A percentile compares a stretch with the other conserved stretches of the same genome.
phyloP scores from a whole-genome alignment of 2,888 invertebrate species.

The Drosophila rubida region DNA sequence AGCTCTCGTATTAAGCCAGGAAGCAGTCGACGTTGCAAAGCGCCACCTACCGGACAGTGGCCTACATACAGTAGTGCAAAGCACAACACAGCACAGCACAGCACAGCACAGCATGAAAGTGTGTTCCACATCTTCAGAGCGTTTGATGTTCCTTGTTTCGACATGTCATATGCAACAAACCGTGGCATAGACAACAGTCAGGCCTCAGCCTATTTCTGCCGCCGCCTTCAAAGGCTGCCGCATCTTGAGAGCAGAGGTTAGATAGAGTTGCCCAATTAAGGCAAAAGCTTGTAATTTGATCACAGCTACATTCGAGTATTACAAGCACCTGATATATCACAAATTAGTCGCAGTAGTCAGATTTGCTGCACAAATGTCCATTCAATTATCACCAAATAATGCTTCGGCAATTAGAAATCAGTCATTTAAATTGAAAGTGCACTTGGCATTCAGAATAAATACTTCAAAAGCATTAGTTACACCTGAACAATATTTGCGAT shows the following conservation, averaged over 20 bases:
- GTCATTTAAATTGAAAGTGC: too few relatives aligned
- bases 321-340: too few relatives aligned
- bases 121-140: slow-evolving; percentile 25
- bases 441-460: too few relatives aligned
- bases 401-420: too few relatives aligned
- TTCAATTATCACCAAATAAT: too few relatives aligned
- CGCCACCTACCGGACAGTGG: slow-evolving; percentile 23
- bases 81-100: not conserved
- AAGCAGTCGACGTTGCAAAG: slow-evolving; percentile 2
- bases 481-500: too few relatives aligned
- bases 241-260: slow-evolving; percentile 7
- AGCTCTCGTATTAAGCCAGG: slow-evolving; percentile 12
- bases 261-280: not conserved
- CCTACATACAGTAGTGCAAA: not conserved
- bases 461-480: too few relatives aligned
- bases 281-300: too few relatives aligned
- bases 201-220: slow-evolving; percentile 25
- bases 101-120: not conserved
- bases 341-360: too few relatives aligned
- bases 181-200: slow-evolving; percentile 7
- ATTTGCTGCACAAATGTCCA: too few relatives aligned
- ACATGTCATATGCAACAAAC: slow-evolving; percentile 29
- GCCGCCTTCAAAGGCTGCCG: slow-evolving; percentile 22
- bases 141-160: slow-evolving; percentile 45
- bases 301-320: too few relatives aligned